phyloP scores from a whole-genome alignment of 2,888 invertebrate species.

The Agapostemon virescens region DNA sequence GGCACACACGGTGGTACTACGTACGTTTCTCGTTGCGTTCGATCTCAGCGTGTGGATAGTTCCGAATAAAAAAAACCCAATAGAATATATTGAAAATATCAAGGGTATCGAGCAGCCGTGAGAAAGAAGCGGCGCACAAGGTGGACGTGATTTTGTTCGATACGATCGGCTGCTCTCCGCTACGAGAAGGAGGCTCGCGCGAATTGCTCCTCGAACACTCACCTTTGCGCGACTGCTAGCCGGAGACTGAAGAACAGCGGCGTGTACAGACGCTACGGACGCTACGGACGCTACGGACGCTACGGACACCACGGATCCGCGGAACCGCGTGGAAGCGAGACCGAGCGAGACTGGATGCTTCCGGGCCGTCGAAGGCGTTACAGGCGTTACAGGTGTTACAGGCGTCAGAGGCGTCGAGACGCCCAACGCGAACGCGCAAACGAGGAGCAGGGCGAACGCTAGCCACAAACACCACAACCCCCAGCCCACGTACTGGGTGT shows the following conservation, averaged over 20 bases:
- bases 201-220: conserved; percentile 57
- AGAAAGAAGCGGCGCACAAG: conserved; percentile 31
- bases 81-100: conserved; percentile 45
- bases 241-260: conserved; percentile 54
- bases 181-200: not conserved
- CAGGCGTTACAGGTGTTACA: too few relatives aligned
- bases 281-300: too few relatives aligned
- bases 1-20: conserved; percentile 43
- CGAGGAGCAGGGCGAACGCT: conserved; percentile 67
- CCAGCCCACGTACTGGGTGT: conserved; percentile 73
- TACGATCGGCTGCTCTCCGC: not conserved
- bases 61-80: conserved; percentile 51
- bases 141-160: conserved; percentile 24
- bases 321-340: conserved; percentile 55
- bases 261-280: conserved; percentile 50
- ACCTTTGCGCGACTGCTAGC: conserved; percentile 67
- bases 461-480: conserved; percentile 76
- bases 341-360: conserved; percentile 55
- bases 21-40: conserved; percentile 43
- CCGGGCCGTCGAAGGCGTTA: conserved; percentile 67
- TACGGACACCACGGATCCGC: conserved; percentile 55
- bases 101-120: conserved; percentile 35
- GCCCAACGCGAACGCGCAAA: conserved; percentile 75
- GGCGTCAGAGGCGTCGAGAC: conserved; percentile 71
- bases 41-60: conserved; percentile 41